phyloP scores from a whole-genome alignment of 2,797 vertebrate species.

The Fratercula arctica region DNA sequence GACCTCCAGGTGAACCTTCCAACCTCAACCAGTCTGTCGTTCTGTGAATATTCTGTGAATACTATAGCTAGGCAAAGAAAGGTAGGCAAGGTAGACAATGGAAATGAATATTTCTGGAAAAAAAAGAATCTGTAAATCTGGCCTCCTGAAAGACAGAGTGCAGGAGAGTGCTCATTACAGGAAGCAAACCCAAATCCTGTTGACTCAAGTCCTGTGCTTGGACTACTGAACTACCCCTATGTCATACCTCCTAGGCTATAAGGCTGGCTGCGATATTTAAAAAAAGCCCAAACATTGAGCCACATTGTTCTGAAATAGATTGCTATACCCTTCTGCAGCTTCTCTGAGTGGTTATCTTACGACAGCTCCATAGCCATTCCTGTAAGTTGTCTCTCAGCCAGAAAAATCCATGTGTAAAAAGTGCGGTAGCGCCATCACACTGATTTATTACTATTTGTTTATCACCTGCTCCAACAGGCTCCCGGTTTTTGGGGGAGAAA shows the following conservation, averaged over 20 bases:
- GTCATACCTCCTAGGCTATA: neutral
- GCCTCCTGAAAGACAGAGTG: neutral
- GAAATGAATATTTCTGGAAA: neutral
- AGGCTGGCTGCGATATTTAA: neutral
- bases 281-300: neutral
- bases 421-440: neutral
- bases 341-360: neutral
- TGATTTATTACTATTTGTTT: constrained; percentile 4
- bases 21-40: neutral
- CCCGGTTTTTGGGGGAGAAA: neutral
- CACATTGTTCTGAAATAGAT: neutral
- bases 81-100: neutral
- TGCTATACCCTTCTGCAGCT: neutral
- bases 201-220: neutral
- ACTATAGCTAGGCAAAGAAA: no score
- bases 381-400: neutral
- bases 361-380: neutral
- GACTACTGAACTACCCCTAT: neutral
- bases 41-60: neutral
- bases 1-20: neutral
- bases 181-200: neutral
- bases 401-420: neutral
- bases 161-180: neutral
- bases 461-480: neutral
- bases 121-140: neutral